Conservation (phyloP, 2,113 vertebrate species). For the Hiodon alosoides region DNA sequence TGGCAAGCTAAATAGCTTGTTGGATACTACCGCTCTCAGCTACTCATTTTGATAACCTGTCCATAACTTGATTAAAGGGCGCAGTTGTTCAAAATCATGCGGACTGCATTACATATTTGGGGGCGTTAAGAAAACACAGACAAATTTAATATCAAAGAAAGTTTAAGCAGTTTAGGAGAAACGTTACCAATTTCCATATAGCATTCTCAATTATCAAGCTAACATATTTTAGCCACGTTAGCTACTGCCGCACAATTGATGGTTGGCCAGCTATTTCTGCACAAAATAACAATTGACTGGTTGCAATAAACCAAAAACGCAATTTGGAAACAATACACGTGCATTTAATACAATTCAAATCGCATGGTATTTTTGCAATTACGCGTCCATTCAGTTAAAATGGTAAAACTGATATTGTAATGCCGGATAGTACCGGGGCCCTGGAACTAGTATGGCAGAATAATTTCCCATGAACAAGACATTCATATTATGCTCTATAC, state of each 20-base stretch:
- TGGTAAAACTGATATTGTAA: constrained; percentile 20
- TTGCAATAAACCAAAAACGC: not conserved
- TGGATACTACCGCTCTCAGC: too few species aligned
- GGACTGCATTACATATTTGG: not conserved
- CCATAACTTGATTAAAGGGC: not conserved
- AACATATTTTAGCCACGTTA: not conserved
- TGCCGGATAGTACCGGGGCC: constrained; percentile 37
- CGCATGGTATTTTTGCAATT: not conserved
- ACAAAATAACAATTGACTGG: not conserved
- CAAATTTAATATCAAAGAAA: not conserved
- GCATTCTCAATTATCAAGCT: not conserved
- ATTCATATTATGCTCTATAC: constrained; percentile 33
- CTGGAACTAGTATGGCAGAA: constrained; percentile 50
- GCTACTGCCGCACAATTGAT: not conserved
- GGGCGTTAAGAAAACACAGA: too few species aligned
- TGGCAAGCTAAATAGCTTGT: too few species aligned
- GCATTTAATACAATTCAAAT: not conserved
- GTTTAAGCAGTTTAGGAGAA: not conserved
- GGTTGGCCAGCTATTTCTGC: not conserved
- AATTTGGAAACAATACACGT: not conserved
- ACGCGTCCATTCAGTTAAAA: not conserved
- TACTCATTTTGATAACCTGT: not conserved
- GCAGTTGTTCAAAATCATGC: too few species aligned
- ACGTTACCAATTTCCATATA: not conserved
- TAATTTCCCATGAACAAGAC: not conserved